Evolutionary conservation across 2,797 vertebrate species (phyloP).

Genomic region (Erethizon dorsatum): DNA sequence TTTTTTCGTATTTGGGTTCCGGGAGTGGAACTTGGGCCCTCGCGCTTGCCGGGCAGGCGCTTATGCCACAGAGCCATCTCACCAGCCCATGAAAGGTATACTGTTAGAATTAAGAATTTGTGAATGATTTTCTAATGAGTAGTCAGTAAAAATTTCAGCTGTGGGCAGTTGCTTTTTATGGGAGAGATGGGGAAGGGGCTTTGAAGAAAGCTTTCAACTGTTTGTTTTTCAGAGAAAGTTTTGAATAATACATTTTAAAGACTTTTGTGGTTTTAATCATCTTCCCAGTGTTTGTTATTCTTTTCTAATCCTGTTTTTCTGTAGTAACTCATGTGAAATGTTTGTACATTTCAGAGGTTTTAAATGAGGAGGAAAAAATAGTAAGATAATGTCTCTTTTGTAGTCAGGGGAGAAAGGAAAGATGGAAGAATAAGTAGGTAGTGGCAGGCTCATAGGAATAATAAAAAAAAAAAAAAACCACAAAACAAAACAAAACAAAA

Average conservation of each 20-base stretch:
- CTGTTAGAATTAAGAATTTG: not conserved
- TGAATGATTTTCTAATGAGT: not conserved
- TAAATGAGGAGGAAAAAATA: not conserved
- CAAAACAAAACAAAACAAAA: not conserved
- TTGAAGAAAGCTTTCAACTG: not conserved
- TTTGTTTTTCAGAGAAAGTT: slow-evolving; percentile 23
- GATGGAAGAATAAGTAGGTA: not conserved
- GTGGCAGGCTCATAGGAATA: not conserved
- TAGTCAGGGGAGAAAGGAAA: not conserved
- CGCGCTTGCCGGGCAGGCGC: no score
- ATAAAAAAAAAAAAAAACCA: not conserved
- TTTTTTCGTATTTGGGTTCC: no score
- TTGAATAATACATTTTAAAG: slow-evolving; percentile 16
- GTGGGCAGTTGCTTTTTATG: not conserved
- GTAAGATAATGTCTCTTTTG: not conserved
- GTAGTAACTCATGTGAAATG: slow-evolving; percentile 54
- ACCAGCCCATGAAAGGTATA: not conserved
- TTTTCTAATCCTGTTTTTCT: slow-evolving; percentile 27
- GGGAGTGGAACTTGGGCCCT: no score
- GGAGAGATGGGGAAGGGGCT: not conserved
- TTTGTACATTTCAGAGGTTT: slow-evolving; percentile 30
- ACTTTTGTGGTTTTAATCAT: not conserved
- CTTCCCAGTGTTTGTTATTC: not conserved
- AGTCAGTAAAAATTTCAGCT: not conserved
- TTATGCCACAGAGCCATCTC: no score